Conservation (phyloP, 2,888 invertebrate genomes). For the Saturnia japonica region DNA sequence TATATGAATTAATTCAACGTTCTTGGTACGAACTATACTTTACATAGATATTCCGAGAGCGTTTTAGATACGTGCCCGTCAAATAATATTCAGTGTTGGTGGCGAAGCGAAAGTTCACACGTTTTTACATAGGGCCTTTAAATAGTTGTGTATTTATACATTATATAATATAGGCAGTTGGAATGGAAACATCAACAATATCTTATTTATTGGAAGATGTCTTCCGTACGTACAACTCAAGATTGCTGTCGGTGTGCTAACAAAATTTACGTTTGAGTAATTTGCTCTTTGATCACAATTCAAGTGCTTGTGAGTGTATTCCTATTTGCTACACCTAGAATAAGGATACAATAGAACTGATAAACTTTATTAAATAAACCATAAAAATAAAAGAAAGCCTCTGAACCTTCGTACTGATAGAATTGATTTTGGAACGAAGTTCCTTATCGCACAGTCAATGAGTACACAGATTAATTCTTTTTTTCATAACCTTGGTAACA, state of each 20-base stretch:
- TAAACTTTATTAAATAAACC: too few relatives aligned
- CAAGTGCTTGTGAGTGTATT: too few relatives aligned
- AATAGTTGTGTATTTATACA: background rate
- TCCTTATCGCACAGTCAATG: too few relatives aligned
- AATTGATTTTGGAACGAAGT: too few relatives aligned
- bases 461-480: too few relatives aligned
- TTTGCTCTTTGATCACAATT: background rate
- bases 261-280: background rate
- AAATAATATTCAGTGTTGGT: slow-evolving; percentile 22
- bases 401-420: too few relatives aligned
- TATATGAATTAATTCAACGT: background rate
- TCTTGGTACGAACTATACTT: background rate
- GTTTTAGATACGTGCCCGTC: slow-evolving; percentile 23
- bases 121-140: slow-evolving; percentile 16
- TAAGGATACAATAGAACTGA: too few relatives aligned
- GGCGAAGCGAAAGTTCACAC: slow-evolving; percentile 29
- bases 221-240: background rate
- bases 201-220: background rate
- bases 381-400: too few relatives aligned
- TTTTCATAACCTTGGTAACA: too few relatives aligned
- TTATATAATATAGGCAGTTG: slow-evolving; percentile 15
- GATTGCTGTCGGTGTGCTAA: background rate
- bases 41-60: slow-evolving; percentile 24
- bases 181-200: background rate
- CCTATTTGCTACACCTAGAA: too few relatives aligned